Conservation (phyloP, 2,888 invertebrate genomes). For the Prostheceraeus crozeri region DNA sequence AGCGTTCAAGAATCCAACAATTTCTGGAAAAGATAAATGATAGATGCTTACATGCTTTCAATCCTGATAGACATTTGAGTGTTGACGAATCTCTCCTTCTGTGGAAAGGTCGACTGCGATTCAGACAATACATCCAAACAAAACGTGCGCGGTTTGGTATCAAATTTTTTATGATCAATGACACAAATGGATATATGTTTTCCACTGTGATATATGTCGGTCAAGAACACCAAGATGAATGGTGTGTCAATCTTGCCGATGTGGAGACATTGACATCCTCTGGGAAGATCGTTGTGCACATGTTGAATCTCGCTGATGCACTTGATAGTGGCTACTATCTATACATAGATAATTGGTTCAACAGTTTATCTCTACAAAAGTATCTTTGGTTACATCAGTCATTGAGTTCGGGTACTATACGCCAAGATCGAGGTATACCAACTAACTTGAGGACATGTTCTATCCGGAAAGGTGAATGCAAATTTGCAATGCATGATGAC, state of each 20-base stretch:
- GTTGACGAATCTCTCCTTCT: too few relatives aligned
- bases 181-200: not conserved
- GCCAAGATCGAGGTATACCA: constrained; percentile 1
- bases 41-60: too few relatives aligned
- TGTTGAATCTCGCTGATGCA: constrained; percentile 5
- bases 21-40: too few relatives aligned
- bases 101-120: too few relatives aligned
- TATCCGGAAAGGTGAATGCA: constrained; percentile 9
- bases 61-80: too few relatives aligned
- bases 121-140: too few relatives aligned
- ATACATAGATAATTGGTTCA: constrained; percentile 21
- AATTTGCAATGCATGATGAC: constrained; percentile 15
- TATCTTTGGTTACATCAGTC: not conserved
- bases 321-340: too few relatives aligned
- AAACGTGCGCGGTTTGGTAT: too few relatives aligned
- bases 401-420: not conserved
- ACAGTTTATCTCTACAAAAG: not conserved
- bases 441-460: not conserved
- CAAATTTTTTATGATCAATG: constrained; percentile 4
- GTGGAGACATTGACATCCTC: not conserved
- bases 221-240: not conserved
- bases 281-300: not conserved
- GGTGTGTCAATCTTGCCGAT: not conserved
- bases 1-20: too few relatives aligned
- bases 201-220: not conserved